Percentiles rank a stretch among this genome's conserved stretches.
Evolutionary conservation across 2,797 vertebrate genomes (phyloP).

Genomic region (Lutjanus argentimaculatus): DNA sequence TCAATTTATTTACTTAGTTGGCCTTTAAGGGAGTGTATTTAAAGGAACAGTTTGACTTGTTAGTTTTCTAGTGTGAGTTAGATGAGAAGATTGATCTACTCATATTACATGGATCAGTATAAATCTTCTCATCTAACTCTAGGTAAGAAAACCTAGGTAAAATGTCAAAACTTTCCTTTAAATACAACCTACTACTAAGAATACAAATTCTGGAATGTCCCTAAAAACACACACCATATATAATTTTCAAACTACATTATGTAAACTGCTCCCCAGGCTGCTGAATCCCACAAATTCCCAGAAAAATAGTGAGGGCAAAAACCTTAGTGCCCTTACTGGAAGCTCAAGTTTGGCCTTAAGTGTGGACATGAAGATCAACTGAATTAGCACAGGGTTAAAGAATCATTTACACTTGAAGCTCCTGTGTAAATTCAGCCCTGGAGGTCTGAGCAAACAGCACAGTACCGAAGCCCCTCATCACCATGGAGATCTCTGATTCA

Average conservation of each 20-base stretch:
- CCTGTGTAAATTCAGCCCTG: conserved; percentile 39
- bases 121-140: no score
- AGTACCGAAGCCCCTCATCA: conserved; percentile 23
- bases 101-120: no score
- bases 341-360: not conserved
- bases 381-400: conserved; percentile 11
- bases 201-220: not conserved
- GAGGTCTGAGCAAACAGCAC: conserved; percentile 47
- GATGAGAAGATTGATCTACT: no score
- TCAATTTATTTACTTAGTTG: not conserved
- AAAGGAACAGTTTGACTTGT: not conserved
- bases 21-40: not conserved
- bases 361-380: conserved; percentile 11
- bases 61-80: no score
- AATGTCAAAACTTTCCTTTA: no score
- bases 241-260: not conserved
- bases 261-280: not conserved
- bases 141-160: no score
- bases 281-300: not conserved
- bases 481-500: conserved; percentile 51
- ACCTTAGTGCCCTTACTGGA: conserved; percentile 1
- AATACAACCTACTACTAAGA: not conserved
- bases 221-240: not conserved
- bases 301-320: not conserved
- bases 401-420: conserved; percentile 17